phyloP scores from a whole-genome alignment of 2,888 invertebrate genomes.

The Eupithecia inturbata region DNA sequence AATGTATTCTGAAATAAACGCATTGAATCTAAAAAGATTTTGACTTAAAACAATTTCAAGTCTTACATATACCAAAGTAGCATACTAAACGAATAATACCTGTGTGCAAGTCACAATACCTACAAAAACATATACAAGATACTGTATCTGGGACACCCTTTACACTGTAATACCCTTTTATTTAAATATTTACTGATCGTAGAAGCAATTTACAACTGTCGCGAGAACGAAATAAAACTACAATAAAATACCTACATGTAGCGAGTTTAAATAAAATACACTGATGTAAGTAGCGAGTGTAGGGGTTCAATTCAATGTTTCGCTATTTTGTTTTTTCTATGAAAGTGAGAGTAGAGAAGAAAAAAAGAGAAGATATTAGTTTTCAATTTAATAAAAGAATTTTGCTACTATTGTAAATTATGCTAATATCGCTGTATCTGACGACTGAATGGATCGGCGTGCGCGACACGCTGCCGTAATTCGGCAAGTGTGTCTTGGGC shows the following conservation, averaged over 20 bases:
- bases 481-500: no score
- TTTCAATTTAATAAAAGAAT: no score
- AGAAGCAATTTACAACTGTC: conserved; percentile 25
- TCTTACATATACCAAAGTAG: not conserved
- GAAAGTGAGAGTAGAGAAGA: no score
- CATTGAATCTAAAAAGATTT: not conserved
- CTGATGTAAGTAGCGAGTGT: not conserved
- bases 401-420: no score
- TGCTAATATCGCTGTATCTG: no score
- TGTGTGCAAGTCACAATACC: not conserved
- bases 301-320: not conserved
- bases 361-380: no score
- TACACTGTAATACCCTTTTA: conserved; percentile 28
- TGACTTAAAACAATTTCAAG: not conserved
- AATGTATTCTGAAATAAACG: no score
- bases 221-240: conserved; percentile 24
- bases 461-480: no score
- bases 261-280: not conserved
- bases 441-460: no score
- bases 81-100: not conserved
- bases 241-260: not conserved
- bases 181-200: conserved; percentile 34
- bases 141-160: not conserved
- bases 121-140: not conserved
- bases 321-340: not conserved